Percentiles rank a stretch among this genome's conserved stretches.
phyloP scores from a whole-genome alignment of 1,140 invertebrate genomes.

The Thaumatotibia leucotreta region DNA sequence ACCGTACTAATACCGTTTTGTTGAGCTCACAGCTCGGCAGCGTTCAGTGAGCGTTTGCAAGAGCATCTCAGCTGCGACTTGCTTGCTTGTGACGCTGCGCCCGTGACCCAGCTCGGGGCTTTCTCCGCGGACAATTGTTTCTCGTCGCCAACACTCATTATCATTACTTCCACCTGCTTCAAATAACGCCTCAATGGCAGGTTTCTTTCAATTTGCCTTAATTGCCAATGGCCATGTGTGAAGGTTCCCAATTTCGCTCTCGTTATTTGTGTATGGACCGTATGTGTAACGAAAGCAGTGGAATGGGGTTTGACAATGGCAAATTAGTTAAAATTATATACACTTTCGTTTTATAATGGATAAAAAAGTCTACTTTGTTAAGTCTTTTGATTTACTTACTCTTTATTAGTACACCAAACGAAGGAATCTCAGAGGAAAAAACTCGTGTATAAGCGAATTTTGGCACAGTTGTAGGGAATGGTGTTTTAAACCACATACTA shows the following conservation, averaged over 20 bases:
- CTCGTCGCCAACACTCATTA: not conserved
- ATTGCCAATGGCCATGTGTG: constrained; percentile 6
- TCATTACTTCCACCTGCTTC: not conserved
- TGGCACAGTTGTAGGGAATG: too few species aligned
- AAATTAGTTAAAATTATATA: not conserved
- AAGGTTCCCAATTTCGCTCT: not conserved
- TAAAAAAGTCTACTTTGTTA: not conserved
- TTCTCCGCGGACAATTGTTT: constrained; percentile 12
- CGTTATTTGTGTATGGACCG: not conserved
- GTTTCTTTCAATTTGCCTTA: constrained; percentile 11
- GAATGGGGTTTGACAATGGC: not conserved
- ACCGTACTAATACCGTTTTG: too few species aligned
- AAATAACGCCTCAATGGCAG: not conserved
- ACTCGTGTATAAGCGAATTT: too few species aligned
- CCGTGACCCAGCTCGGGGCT: not conserved
- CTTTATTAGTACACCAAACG: too few species aligned
- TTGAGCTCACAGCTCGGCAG: too few species aligned
- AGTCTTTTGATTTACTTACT: not conserved
- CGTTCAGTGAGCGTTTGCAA: not conserved
- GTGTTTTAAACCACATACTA: too few species aligned
- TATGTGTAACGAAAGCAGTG: not conserved
- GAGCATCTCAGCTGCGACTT: not conserved
- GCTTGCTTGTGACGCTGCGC: too few species aligned
- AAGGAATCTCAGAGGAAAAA: too few species aligned
- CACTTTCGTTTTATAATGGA: not conserved